These are phyloP conservation scores for Pollenia angustigena DNA, from an alignment of 2,888 invertebrate species.

Conservation along the genomic window DNA sequence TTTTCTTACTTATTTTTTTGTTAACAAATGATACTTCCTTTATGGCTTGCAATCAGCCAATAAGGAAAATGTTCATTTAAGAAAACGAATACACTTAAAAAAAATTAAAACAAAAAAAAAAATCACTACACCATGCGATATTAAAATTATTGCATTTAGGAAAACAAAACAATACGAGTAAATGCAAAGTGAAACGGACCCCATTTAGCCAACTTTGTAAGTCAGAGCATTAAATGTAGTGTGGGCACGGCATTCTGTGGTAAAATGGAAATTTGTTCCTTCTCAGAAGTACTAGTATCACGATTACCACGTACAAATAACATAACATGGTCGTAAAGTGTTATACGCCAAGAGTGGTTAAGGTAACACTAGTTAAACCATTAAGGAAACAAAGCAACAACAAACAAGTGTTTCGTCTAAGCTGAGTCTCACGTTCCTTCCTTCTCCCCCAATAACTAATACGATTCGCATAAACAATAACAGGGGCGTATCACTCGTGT, in stretches of 20 bases:
- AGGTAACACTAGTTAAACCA: slow-evolving; percentile 41
- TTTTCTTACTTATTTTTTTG: slow-evolving; percentile 25
- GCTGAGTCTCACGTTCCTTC: too few relatives aligned
- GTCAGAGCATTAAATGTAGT: not conserved
- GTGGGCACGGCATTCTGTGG: slow-evolving; percentile 4
- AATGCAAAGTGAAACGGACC: not conserved
- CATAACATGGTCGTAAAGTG: slow-evolving; percentile 44
- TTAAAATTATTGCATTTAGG: slow-evolving; percentile 47
- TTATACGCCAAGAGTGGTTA: slow-evolving; percentile 31
- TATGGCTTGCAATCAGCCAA: slow-evolving; percentile 50
- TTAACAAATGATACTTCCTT: slow-evolving; percentile 57
- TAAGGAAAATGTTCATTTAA: slow-evolving; percentile 33
- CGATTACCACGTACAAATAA: slow-evolving; percentile 23
- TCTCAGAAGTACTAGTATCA: not conserved
- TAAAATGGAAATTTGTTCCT: slow-evolving; percentile 8
- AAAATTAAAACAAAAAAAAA: not conserved
- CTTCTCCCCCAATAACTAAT: not conserved
- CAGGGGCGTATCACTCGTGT: slow-evolving; percentile 40
- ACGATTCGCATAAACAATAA: slow-evolving; percentile 42
- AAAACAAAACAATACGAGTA: slow-evolving; percentile 7
- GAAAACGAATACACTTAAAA: slow-evolving; percentile 31
- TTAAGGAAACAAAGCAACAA: slow-evolving; percentile 40
- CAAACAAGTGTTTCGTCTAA: not conserved
- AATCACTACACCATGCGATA: slow-evolving; percentile 24
- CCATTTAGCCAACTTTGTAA: not conserved